Evolutionary conservation across 2,113 vertebrate genomes (phyloP).

Genomic region (Poeciliopsis prolifica): DNA sequence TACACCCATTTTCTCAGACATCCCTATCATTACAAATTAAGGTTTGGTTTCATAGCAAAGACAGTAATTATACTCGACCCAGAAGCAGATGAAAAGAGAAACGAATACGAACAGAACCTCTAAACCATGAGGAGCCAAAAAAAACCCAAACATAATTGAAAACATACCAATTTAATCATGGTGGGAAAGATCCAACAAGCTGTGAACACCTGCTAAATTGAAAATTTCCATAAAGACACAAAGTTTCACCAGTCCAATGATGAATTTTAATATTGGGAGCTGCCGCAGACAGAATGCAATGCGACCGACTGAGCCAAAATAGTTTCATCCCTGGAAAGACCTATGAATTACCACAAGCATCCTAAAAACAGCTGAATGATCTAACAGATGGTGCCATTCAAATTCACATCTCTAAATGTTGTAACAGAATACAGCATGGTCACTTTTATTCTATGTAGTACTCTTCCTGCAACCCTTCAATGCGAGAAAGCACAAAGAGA

Average conservation of each 20-base stretch:
- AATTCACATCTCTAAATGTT: constrained; percentile 4
- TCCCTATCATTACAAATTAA: constrained; percentile 53
- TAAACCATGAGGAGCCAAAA: constrained; percentile 57
- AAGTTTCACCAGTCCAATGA: constrained; percentile 47
- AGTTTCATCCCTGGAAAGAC: constrained; percentile 42
- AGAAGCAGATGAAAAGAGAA: constrained; percentile 56
- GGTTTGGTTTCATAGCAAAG: constrained; percentile 37
- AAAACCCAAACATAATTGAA: constrained; percentile 65
- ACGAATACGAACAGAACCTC: constrained; percentile 56
- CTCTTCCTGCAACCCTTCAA: too few species aligned
- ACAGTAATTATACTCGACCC: constrained; percentile 41
- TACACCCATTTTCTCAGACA: constrained; percentile 32
- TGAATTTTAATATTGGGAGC: constrained; percentile 58
- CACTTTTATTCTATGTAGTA: too few species aligned
- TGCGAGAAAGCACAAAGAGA: too few species aligned
- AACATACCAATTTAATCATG: constrained; percentile 69
- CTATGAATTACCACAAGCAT: constrained; percentile 21
- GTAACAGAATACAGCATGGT: too few species aligned
- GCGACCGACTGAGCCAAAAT: constrained; percentile 37
- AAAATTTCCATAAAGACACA: constrained; percentile 50
- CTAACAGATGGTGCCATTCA: constrained; percentile 46
- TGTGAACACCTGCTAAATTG: constrained; percentile 68
- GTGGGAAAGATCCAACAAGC: constrained; percentile 53
- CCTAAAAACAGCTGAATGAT: constrained; percentile 23
- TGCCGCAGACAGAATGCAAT: constrained; percentile 46